These are phyloP conservation scores for Aurelia aurita DNA, from an alignment of 30 jellyfish, hydroid and myxozoan genomes.

Conservation along the genomic window DNA sequence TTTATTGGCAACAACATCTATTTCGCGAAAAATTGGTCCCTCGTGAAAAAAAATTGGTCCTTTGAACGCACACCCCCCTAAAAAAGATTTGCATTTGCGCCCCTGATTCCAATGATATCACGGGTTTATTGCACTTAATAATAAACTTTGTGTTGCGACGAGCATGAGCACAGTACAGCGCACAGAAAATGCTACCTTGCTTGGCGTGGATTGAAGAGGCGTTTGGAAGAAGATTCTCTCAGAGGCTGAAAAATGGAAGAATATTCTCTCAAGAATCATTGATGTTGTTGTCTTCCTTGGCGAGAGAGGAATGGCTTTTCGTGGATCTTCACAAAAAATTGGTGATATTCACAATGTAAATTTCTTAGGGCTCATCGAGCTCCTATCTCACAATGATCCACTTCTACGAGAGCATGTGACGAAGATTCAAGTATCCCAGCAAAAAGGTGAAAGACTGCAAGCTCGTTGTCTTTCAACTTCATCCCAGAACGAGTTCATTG, in stretches of 20 bases:
- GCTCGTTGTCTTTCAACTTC: neutral
- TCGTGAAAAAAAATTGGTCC: too few relatives aligned
- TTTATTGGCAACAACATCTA: too few relatives aligned
- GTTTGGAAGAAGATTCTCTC: slow-evolving; percentile 10
- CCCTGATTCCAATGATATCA: too few relatives aligned
- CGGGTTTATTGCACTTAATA: too few relatives aligned
- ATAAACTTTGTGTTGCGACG: too few relatives aligned
- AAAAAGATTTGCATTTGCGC: too few relatives aligned
- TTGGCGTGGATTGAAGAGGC: slow-evolving; percentile 27
- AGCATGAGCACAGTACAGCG: slow-evolving; percentile 13
- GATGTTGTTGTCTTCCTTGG: slow-evolving; percentile 46
- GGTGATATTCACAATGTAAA: slow-evolving; percentile 55
- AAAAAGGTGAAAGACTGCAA: slow-evolving; percentile 6
- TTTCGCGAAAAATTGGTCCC: too few relatives aligned
- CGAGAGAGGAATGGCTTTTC: slow-evolving; percentile 48
- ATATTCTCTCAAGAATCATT: neutral
- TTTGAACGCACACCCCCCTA: too few relatives aligned
- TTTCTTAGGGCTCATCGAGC: slow-evolving; percentile 34
- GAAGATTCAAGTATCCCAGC: slow-evolving; percentile 13
- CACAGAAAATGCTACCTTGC: slow-evolving; percentile 36
- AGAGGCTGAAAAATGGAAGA: slow-evolving; percentile 36
- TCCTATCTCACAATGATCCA: slow-evolving; percentile 20
- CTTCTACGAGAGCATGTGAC: too few relatives aligned
- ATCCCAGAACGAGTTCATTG: too few relatives aligned
- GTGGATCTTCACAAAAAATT: slow-evolving; percentile 37